These are phyloP conservation scores for Idaea aversata DNA, from an alignment of 2,888 invertebrate species.

Conservation along the genomic window DNA sequence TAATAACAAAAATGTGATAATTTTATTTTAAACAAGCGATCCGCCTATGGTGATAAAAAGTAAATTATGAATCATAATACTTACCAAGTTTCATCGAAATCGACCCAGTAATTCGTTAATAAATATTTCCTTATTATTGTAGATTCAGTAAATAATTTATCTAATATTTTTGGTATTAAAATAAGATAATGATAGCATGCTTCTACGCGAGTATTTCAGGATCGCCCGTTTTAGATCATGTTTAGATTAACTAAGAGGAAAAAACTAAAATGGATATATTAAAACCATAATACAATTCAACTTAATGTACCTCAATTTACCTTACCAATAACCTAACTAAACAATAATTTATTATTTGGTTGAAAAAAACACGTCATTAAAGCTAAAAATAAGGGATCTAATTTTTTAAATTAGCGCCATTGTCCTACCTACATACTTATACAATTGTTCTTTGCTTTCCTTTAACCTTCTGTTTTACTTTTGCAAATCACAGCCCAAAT, in stretches of 20 bases:
- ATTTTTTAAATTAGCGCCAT: background rate
- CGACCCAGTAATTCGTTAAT: no score
- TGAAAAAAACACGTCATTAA: constrained; percentile 18
- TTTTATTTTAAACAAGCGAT: no score
- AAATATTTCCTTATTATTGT: no score
- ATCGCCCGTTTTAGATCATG: background rate
- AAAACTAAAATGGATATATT: background rate
- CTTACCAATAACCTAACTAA: background rate
- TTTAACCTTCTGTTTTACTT: background rate
- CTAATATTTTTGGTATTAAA: no score
- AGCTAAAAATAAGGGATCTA: background rate
- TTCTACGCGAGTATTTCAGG: background rate
- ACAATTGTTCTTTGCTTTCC: background rate
- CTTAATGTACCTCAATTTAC: background rate
- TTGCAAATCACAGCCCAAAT: background rate
- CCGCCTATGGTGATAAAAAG: no score
- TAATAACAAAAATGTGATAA: no score
- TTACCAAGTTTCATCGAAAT: no score
- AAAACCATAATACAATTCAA: background rate
- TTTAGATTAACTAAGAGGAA: background rate
- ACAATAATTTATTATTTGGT: background rate
- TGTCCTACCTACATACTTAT: background rate
- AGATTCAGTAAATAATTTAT: no score
- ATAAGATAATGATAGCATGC: background rate
- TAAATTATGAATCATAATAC: no score